phyloP scores from a whole-genome alignment of 2,888 invertebrate species.

The Margaritifera margaritifera region DNA sequence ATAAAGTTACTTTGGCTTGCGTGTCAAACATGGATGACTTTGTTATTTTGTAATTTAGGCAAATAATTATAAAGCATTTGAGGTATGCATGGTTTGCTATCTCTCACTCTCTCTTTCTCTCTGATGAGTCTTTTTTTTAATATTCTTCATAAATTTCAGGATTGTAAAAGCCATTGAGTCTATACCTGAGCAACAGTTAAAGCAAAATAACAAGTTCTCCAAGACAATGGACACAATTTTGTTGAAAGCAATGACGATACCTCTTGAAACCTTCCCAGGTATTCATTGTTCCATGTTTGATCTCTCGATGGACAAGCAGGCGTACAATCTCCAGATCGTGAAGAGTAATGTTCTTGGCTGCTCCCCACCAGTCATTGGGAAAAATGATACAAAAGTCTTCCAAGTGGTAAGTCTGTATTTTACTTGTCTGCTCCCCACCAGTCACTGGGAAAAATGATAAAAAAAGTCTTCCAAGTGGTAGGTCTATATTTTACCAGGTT shows the following conservation, averaged over 20 bases:
- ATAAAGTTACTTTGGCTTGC: too few relatives aligned
- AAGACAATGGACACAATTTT: constrained; percentile 40
- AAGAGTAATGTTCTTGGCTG: constrained; percentile 32
- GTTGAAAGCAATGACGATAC: constrained; percentile 36
- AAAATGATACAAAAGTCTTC: too few relatives aligned
- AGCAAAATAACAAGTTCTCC: constrained; percentile 15
- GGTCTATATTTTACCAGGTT: too few relatives aligned
- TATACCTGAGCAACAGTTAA: constrained; percentile 28
- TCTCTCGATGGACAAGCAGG: constrained; percentile 27
- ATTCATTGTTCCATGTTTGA: constrained; percentile 34
- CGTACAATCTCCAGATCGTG: constrained; percentile 19
- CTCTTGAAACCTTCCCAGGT: constrained; percentile 32
- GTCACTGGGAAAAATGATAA: constrained; percentile 5
- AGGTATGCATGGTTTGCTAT: too few relatives aligned
- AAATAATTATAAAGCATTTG: too few relatives aligned
- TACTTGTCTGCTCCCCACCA: constrained; percentile 32
- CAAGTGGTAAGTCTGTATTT: too few relatives aligned
- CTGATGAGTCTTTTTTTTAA: too few relatives aligned
- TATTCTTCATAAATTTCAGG: constrained; percentile 10
- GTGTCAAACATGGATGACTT: too few relatives aligned
- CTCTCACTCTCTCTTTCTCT: too few relatives aligned
- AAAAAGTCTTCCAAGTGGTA: too few relatives aligned
- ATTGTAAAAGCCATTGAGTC: constrained; percentile 35
- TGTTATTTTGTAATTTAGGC: too few relatives aligned
- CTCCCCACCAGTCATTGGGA: constrained; percentile 19